Percentiles rank a stretch among this genome's conserved stretches.
phyloP scores from a whole-genome alignment of 1,140 invertebrate species.

The Zaprionus ornatus region DNA sequence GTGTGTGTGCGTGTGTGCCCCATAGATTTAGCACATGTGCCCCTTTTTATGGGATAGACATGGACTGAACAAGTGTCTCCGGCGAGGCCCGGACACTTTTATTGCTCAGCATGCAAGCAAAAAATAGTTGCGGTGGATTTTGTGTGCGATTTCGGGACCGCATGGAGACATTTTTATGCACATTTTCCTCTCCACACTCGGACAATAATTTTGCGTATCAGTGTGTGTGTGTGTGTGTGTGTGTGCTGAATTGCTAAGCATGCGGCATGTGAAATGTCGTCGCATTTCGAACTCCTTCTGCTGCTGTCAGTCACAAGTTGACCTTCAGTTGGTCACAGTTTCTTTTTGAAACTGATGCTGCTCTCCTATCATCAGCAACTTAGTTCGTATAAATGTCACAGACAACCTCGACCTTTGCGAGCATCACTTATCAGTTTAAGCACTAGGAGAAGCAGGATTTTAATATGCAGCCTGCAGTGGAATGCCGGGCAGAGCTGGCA shows the following conservation, averaged over 20 bases:
- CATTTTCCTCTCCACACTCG: slow-evolving; percentile 12
- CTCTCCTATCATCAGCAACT: slow-evolving; percentile 30
- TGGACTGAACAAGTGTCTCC: slow-evolving; percentile 73
- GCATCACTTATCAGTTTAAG: slow-evolving; percentile 5
- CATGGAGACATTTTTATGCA: slow-evolving; percentile 63
- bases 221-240: slow-evolving; percentile 10
- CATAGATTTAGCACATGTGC: slow-evolving; percentile 67
- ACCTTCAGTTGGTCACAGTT: slow-evolving; percentile 54
- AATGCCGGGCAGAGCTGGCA: background rate
- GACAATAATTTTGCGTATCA: slow-evolving; percentile 62
- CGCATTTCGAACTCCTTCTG: slow-evolving; percentile 40
- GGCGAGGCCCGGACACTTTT: slow-evolving; percentile 70
- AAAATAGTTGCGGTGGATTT: slow-evolving; percentile 80
- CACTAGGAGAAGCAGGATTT: background rate
- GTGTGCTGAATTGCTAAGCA: slow-evolving; percentile 76
- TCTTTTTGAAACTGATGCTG: slow-evolving; percentile 14
- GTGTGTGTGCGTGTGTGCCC: slow-evolving; percentile 17
- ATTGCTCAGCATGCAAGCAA: slow-evolving; percentile 74
- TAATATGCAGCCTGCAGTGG: background rate
- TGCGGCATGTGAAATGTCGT: slow-evolving; percentile 54
- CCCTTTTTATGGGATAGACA: slow-evolving; percentile 73
- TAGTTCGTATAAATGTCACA: slow-evolving; percentile 34
- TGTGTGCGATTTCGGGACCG: slow-evolving; percentile 58
- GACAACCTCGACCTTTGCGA: slow-evolving; percentile 22
- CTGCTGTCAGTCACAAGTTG: slow-evolving; percentile 75